phyloP scores from a whole-genome alignment of 2,888 invertebrate species.

The Hypolimnas misippus region DNA sequence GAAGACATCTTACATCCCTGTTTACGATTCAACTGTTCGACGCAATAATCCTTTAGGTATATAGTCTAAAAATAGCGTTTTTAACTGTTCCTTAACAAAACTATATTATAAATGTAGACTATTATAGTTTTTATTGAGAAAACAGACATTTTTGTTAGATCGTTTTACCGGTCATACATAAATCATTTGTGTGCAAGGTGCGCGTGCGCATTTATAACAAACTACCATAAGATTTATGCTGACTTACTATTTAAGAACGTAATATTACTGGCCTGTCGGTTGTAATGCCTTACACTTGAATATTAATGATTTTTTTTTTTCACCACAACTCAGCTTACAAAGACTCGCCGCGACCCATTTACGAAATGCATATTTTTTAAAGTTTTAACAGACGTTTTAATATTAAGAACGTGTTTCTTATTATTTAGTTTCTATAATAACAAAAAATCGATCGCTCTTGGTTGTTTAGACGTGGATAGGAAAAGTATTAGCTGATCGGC shows the following conservation, averaged over 20 bases:
- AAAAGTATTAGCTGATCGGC: conserved; percentile 53
- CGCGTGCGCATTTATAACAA: conserved; percentile 64
- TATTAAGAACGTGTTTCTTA: no score
- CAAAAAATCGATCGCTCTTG: background rate
- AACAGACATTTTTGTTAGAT: conserved; percentile 9
- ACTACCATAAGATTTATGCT: conserved; percentile 36
- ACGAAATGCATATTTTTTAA: background rate
- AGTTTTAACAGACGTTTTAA: background rate
- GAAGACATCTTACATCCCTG: background rate
- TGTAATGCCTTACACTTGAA: conserved; percentile 18
- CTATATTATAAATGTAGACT: no score
- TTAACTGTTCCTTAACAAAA: no score
- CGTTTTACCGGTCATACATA: conserved; percentile 67
- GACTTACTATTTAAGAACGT: conserved; percentile 34
- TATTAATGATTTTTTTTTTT: conserved; percentile 7
- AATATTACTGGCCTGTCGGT: conserved; percentile 28
- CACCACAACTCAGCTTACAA: conserved; percentile 1
- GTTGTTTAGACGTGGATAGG: conserved; percentile 46
- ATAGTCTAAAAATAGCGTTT: no score
- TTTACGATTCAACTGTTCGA: background rate
- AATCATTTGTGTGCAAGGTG: conserved; percentile 69
- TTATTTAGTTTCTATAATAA: background rate
- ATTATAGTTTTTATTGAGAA: no score
- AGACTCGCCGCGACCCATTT: background rate
- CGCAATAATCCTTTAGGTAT: background rate